A percentile compares a stretch with the other conserved stretches of the same genome.
These are phyloP conservation scores for Melanocharis versteri DNA, from an alignment of 2,113 vertebrate species.

Conservation along the genomic window DNA sequence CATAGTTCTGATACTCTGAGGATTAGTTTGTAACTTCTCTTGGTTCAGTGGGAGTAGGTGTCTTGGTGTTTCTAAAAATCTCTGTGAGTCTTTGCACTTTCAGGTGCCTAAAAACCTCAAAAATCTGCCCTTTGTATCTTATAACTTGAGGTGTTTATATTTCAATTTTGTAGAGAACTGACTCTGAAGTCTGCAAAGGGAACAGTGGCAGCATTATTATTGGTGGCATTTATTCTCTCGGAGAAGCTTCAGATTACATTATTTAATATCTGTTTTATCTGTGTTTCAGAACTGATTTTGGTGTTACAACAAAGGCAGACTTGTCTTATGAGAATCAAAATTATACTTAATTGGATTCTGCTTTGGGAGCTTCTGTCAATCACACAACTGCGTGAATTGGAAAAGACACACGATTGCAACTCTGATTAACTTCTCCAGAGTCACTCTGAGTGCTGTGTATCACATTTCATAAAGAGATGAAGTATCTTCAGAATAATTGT, in stretches of 20 bases:
- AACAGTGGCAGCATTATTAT: neutral
- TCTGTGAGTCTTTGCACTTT: neutral
- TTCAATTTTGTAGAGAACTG: neutral
- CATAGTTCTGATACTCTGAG: neutral
- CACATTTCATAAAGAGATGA: neutral
- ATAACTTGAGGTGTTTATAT: neutral
- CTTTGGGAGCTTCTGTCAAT: constrained; percentile 62
- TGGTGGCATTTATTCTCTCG: constrained; percentile 5
- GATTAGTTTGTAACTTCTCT: neutral
- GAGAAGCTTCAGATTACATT: constrained; percentile 30
- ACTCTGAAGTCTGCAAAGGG: neutral
- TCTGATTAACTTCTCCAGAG: constrained; percentile 44
- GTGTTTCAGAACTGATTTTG: constrained; percentile 52
- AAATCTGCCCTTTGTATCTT: neutral
- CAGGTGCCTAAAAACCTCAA: neutral
- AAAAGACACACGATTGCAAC: constrained; percentile 3
- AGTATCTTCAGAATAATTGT: neutral
- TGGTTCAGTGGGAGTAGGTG: neutral
- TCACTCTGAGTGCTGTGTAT: neutral
- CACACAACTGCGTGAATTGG: neutral
- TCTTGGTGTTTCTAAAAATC: neutral
- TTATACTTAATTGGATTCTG: constrained; percentile 62
- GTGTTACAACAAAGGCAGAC: constrained; percentile 48
- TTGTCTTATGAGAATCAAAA: constrained; percentile 58
- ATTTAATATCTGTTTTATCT: constrained; percentile 66